Conservation (phyloP, 1,140 invertebrate species). For the Trichonephila inaurata region DNA sequence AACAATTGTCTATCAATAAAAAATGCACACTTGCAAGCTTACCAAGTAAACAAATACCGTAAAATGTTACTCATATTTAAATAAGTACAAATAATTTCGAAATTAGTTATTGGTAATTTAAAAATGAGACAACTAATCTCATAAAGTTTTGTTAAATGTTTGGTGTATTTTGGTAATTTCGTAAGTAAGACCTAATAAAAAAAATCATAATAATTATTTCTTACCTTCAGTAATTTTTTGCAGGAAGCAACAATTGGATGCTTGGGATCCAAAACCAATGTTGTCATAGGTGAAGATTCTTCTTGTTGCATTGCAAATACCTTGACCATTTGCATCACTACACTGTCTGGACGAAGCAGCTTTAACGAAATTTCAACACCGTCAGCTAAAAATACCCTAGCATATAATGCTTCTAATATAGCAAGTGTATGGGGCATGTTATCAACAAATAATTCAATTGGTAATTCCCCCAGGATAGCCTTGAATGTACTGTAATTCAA, state of each 20-base stretch:
- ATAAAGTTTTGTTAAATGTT: too few species aligned
- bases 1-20: too few species aligned
- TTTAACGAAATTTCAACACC: conserved; percentile 79
- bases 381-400: conserved; percentile 84
- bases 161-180: too few species aligned
- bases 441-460: conserved; percentile 93
- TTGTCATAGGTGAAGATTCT: conserved; percentile 56
- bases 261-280: conserved; percentile 47
- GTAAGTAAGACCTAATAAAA: not conserved
- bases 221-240: conserved; percentile 83
- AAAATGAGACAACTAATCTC: too few species aligned
- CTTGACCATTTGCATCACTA: conserved; percentile 90
- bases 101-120: too few species aligned
- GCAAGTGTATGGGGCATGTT: conserved; percentile 91
- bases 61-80: too few species aligned
- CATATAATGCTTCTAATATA: conserved; percentile 91
- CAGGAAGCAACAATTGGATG: conserved; percentile 81
- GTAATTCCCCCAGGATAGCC: conserved; percentile 87
- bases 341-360: conserved; percentile 86
- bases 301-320: conserved; percentile 87
- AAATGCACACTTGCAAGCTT: too few species aligned
- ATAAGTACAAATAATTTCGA: too few species aligned
- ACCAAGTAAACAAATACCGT: too few species aligned
- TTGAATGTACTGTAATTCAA: conserved; percentile 88
- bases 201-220: not conserved